Conservation (phyloP, 2,797 vertebrate genomes). For the Schizopygopsis malacanthus region DNA sequence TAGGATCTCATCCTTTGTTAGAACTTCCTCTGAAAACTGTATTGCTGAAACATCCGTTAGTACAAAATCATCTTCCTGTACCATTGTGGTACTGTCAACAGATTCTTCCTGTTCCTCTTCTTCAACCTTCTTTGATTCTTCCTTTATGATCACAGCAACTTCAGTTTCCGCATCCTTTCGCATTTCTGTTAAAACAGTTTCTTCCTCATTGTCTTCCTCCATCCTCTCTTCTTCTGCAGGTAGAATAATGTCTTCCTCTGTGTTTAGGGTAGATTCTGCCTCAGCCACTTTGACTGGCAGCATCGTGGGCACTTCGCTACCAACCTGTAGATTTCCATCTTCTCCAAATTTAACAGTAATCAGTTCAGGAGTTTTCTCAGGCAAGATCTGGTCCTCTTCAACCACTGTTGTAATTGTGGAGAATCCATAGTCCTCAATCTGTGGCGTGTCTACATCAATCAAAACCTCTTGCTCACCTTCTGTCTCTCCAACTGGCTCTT, state of each 20-base stretch:
- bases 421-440: slow-evolving; percentile 35
- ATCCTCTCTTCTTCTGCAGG: slow-evolving; percentile 13
- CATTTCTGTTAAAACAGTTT: not conserved
- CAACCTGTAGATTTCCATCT: slow-evolving; percentile 1
- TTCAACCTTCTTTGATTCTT: slow-evolving; percentile 39
- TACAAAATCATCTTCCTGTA: slow-evolving; percentile 47
- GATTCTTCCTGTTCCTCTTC: slow-evolving; percentile 45
- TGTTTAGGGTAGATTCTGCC: not conserved
- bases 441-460: not conserved
- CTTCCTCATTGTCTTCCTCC: not conserved
- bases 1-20: slow-evolving; percentile 43
- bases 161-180: not conserved
- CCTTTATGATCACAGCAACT: slow-evolving; percentile 28
- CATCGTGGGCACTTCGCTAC: not conserved
- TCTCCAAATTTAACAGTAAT: slow-evolving; percentile 3
- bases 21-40: slow-evolving; percentile 65
- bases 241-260: not conserved
- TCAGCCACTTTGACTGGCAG: not conserved
- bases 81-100: slow-evolving; percentile 51
- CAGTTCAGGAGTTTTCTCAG: slow-evolving; percentile 28
- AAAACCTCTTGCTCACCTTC: slow-evolving; percentile 50
- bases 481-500: slow-evolving; percentile 37
- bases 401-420: slow-evolving; percentile 34
- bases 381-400: slow-evolving; percentile 27
- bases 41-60: slow-evolving; percentile 61